Evolutionary conservation across 1,140 invertebrate species (phyloP).

Genomic region (Sweltsa coloradensis): DNA sequence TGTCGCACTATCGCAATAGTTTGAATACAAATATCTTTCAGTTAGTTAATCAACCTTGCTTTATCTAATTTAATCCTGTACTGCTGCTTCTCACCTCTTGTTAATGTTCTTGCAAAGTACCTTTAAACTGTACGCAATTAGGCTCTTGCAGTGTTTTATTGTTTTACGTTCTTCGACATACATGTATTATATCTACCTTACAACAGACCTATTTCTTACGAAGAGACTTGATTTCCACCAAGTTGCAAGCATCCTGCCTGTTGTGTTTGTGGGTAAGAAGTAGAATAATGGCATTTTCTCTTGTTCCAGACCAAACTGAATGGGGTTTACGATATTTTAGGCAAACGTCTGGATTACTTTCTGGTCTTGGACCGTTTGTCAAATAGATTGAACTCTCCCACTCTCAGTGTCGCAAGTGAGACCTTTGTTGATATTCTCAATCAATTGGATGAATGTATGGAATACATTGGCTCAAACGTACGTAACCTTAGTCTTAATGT

Average conservation of each 20-base stretch:
- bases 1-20: too few species aligned
- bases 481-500: conserved; percentile 50
- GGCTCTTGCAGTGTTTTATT: neutral
- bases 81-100: too few species aligned
- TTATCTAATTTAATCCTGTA: too few species aligned
- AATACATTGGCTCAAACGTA: conserved; percentile 75
- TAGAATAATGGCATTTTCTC: conserved; percentile 5
- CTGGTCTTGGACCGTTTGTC: conserved; percentile 70
- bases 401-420: conserved; percentile 68
- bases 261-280: neutral
- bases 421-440: conserved; percentile 67
- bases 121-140: neutral
- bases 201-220: neutral
- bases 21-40: too few species aligned
- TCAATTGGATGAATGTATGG: conserved; percentile 76
- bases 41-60: too few species aligned
- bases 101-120: neutral
- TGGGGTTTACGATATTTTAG: conserved; percentile 63
- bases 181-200: neutral
- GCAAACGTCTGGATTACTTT: conserved; percentile 71
- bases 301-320: conserved; percentile 53
- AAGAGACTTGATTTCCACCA: neutral
- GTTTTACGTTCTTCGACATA: neutral
- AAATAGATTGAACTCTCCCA: conserved; percentile 64
- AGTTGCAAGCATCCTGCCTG: neutral